Evolutionary conservation across 1,140 invertebrate genomes (phyloP), one percentile per base, ranked within the genome.

Genomic region (Parapsyche elsis): DNA sequence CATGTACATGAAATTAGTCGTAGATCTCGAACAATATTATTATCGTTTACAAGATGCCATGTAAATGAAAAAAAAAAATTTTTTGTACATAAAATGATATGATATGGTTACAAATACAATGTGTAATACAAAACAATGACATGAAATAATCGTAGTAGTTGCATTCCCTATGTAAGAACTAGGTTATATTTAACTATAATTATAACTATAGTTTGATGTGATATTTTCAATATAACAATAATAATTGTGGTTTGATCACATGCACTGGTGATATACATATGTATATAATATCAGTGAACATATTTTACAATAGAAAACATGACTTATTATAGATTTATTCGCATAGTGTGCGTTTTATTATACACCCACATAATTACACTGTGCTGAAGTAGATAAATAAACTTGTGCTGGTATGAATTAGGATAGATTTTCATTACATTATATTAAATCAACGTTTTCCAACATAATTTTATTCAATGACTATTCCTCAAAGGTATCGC

Each of bases 41-140:
- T 38, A 38, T 67, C 64, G n/a, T 67, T 67, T 67, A 19, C 71
- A 73, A 73, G 19, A 73, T 73, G 71, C 71, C 12, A 46, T 73
- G 30, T 9, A 61, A 61, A 61, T 2, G n/a, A 19, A 16, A 61
- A 61, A 61, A 21, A 61, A 61, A 19, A n/a, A 2, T 61, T 9
- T 61, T 19, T 21, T 7, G 16, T 61, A 61, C 57, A 61, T 61
- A 21, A 61, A 61, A 61, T 61, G 57, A 19, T n/a, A n/a, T 61
- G 57, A 19, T 61, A 19, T 61, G 49, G 30, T 38, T 38, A 38
- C 30, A 38, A 38, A 38, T 38, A 38, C 30, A 38, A 38, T 38
- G 30, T 38, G 30, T 38, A 7, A n/a, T 38, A 38, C 30, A 38
- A 38, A 38, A 38, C 30, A 61, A 61, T 61, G 57, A 61, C 21